Conservation (phyloP, 2,888 invertebrate genomes). For the Notodonta dromedarius region DNA sequence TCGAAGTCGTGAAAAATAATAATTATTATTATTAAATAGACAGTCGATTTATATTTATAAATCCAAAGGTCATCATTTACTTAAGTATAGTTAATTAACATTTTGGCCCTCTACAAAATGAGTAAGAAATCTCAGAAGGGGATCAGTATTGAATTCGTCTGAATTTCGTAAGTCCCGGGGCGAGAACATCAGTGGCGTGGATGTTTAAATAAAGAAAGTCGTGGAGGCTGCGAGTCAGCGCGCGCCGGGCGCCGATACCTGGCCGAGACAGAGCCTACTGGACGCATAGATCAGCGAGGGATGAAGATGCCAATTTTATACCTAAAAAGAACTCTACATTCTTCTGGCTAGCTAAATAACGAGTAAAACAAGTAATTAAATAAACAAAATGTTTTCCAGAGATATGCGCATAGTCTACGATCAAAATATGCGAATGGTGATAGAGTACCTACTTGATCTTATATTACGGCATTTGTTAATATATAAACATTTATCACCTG, state of each 20-base stretch:
- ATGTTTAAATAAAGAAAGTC: conserved; percentile 24
- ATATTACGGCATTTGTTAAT: no score
- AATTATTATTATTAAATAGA: no score
- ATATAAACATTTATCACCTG: no score
- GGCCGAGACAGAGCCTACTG: conserved; percentile 26
- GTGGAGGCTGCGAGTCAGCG: conserved; percentile 9
- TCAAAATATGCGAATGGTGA: no score
- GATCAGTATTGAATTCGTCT: conserved; percentile 3
- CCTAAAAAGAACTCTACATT: no score
- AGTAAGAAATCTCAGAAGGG: neutral
- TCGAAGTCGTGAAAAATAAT: no score
- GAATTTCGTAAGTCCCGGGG: neutral
- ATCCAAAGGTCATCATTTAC: neutral
- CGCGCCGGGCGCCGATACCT: conserved; percentile 22
- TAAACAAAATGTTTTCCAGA: no score
- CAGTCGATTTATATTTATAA: neutral
- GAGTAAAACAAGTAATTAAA: no score
- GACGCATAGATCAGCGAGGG: conserved; percentile 6
- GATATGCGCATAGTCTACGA: no score
- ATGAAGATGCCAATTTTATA: neutral
- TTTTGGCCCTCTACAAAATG: neutral
- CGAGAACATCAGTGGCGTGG: neutral
- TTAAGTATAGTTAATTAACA: conserved; percentile 1
- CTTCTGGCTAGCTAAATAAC: no score
- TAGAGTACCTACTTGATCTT: no score